Base-by-base conservation (phyloP, 2,797 vertebrate species). In the Erithacus rubecula region DNA sequence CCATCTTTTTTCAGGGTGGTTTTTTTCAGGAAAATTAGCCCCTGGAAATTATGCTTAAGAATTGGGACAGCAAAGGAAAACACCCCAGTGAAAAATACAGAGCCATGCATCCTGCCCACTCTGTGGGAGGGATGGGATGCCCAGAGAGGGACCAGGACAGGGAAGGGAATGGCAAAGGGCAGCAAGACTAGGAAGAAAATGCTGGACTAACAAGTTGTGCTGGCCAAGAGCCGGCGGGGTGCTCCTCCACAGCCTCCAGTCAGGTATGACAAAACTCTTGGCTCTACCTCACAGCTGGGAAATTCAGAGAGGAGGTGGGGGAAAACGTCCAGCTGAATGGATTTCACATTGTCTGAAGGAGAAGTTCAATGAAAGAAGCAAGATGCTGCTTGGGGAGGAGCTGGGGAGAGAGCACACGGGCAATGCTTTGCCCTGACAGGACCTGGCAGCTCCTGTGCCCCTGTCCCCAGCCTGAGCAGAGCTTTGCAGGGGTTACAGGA, bases 221-320 rank as follows among this genome's bases (percentile, higher is more conserved):
- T 92, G 94, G 86, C 71, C 82, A 30, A 52, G 63, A 85, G 79
- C 83, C 81, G 30, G 49, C 0, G 0, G 67, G 87, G 87, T 89
- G 92, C 90, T 96, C 83, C 93, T 95, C 83, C 2, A 0, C 46
- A 27, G 89, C 0, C 77, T 95, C 70, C 37, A 83, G 92, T 91
- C 92, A 95, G 88, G 88, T 94, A 95, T 92, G 93, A 94, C 88
- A 88, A 94, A 96, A 93, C 93, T 92, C 85, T 58, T 94, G 95
- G 92, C 93, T 92, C 77, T 41, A 1, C 20, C 53, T 83, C 70
- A 62, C 62, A 87, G 93, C 91, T 85, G 71, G 65, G 92, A 96
- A 96, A 93, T 55, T 90, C 63, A 85, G 52, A 79, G 77, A 75
- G 58, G 65, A 89, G 71, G 27, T 65, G 55, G 59, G 64, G 59